phyloP scores from a whole-genome alignment of 1,140 invertebrate genomes.

The Tetramorium parvispinum region DNA sequence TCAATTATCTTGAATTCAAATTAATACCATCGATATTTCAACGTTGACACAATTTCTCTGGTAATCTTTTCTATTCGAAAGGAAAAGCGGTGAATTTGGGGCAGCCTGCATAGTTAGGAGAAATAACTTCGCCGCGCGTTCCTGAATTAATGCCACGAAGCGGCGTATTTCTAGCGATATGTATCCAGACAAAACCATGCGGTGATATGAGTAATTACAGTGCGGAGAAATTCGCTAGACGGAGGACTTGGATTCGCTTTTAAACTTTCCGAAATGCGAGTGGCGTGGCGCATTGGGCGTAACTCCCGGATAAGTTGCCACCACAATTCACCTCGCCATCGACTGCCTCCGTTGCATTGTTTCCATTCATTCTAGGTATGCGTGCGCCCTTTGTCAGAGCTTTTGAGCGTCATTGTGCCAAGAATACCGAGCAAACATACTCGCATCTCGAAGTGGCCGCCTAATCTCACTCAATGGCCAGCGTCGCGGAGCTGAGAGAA shows the following conservation, averaged over 20 bases:
- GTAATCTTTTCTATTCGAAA: slow-evolving; percentile 15
- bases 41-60: neutral
- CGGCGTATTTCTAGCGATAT: slow-evolving; percentile 6
- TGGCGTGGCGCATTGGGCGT: slow-evolving; percentile 60
- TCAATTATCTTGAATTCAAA: neutral
- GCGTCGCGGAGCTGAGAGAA: slow-evolving; percentile 4
- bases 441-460: slow-evolving; percentile 51
- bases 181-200: slow-evolving; percentile 14
- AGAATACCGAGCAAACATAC: slow-evolving; percentile 68
- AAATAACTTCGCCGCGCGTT: neutral
- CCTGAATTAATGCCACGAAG: slow-evolving; percentile 13
- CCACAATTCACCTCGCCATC: slow-evolving; percentile 66
- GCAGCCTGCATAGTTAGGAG: neutral
- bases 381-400: slow-evolving; percentile 65
- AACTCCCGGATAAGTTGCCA: slow-evolving; percentile 68
- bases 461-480: slow-evolving; percentile 68
- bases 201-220: slow-evolving; percentile 42
- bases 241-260: slow-evolving; percentile 68
- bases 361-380: slow-evolving; percentile 71
- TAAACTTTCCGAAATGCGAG: slow-evolving; percentile 69
- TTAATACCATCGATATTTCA: neutral
- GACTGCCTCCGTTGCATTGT: slow-evolving; percentile 63
- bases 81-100: slow-evolving; percentile 13
- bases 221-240: slow-evolving; percentile 65
- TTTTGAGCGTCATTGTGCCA: slow-evolving; percentile 69